Conservation (phyloP, 2,888 invertebrate genomes). For the Ophioninae sp. region DNA sequence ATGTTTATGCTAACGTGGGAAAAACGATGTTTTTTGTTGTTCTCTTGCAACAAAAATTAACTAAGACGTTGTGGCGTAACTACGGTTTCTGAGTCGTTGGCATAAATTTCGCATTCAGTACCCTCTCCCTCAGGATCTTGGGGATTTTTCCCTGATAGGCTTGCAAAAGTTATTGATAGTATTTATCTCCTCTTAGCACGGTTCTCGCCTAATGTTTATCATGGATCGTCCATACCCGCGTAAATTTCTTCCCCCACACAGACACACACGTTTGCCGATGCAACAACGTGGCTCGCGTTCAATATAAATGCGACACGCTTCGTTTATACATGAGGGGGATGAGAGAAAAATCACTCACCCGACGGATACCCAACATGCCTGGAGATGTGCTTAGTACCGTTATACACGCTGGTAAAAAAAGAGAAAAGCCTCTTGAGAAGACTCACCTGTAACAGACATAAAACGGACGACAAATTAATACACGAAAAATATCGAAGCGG, state of each 20-base stretch:
- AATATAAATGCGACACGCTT: conserved; percentile 60
- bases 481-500: conserved; percentile 25
- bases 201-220: conserved; percentile 33
- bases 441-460: conserved; percentile 66
- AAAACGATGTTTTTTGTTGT: too few species aligned
- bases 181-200: conserved; percentile 54
- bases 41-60: too few species aligned
- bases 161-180: conserved; percentile 61
- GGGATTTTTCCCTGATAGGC: conserved; percentile 59
- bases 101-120: conserved; percentile 42
- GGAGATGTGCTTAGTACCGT: conserved; percentile 58
- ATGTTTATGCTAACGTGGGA: too few species aligned
- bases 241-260: neutral
- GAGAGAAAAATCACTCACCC: conserved; percentile 63
- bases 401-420: conserved; percentile 53
- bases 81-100: conserved; percentile 4
- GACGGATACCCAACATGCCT: conserved; percentile 57
- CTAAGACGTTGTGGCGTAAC: too few species aligned
- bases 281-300: conserved; percentile 43
- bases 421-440: conserved; percentile 61
- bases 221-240: conserved; percentile 5
- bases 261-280: conserved; percentile 10
- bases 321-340: conserved; percentile 61
- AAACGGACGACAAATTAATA: conserved; percentile 56
- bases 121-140: conserved; percentile 55